phyloP scores from a whole-genome alignment of 2,888 invertebrate genomes.

The Drosophila fungiperda region DNA sequence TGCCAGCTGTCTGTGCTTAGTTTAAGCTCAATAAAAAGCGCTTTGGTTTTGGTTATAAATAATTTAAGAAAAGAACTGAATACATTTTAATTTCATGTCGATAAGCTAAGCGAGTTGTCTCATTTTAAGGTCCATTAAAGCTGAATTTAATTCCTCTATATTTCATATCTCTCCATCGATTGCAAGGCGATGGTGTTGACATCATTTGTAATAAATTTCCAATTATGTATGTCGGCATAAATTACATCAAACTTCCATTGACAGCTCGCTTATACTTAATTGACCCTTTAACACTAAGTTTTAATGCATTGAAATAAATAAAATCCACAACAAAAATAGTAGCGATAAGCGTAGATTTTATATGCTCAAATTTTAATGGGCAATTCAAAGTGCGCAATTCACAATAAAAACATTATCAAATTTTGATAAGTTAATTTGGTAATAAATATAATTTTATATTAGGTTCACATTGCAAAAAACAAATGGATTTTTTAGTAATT shows the following conservation, averaged over 20 bases:
- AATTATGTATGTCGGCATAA: constrained; percentile 71
- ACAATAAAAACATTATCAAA: constrained; percentile 1
- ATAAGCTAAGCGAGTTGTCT: constrained; percentile 40
- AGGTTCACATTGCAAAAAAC: background rate
- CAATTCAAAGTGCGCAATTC: constrained; percentile 22
- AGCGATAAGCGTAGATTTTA: constrained; percentile 22
- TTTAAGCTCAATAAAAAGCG: background rate
- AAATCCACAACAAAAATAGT: constrained; percentile 12
- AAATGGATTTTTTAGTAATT: background rate
- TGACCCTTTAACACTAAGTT: constrained; percentile 54
- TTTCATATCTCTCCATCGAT: constrained; percentile 5
- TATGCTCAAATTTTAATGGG: background rate
- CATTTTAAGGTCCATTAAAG: constrained; percentile 59
- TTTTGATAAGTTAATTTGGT: constrained; percentile 29
- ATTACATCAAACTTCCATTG: constrained; percentile 40
- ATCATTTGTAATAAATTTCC: constrained; percentile 69
- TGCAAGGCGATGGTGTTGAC: constrained; percentile 57
- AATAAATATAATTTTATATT: constrained; percentile 2
- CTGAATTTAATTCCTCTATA: constrained; percentile 25
- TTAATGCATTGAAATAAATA: constrained; percentile 2
- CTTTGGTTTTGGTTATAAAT: constrained; percentile 2
- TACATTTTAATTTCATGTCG: constrained; percentile 52
- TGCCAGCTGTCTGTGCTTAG: background rate
- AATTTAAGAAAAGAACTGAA: constrained; percentile 21
- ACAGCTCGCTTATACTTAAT: constrained; percentile 43